Evolutionary conservation across 1,140 invertebrate genomes (phyloP).

Genomic region (Mylabris phalerata): DNA sequence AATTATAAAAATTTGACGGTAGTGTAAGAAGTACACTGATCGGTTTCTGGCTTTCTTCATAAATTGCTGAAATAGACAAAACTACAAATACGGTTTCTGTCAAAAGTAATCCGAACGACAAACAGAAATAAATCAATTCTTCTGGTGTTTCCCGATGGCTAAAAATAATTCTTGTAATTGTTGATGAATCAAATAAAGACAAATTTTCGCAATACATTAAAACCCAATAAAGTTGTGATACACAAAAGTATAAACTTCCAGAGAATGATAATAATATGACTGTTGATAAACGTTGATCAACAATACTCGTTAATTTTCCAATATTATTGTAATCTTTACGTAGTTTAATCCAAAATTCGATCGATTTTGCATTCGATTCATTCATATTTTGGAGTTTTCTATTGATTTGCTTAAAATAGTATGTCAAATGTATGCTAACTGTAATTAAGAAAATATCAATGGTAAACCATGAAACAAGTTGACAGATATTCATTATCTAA

Average conservation of each 20-base stretch:
- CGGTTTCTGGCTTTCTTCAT: constrained; percentile 6
- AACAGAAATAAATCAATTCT: constrained; percentile 3
- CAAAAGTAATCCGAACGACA: constrained; percentile 6
- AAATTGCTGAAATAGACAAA: constrained; percentile 1
- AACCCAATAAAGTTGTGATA: constrained; percentile 6
- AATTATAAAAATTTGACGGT: neutral
- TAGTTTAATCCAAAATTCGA: constrained; percentile 1
- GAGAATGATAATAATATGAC: constrained; percentile 2
- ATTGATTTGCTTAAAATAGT: neutral
- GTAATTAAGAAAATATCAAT: constrained; percentile 3
- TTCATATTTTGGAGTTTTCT: neutral
- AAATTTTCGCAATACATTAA: neutral
- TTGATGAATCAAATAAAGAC: no score
- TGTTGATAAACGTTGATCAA: constrained; percentile 1
- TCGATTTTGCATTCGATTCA: neutral
- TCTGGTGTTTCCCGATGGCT: neutral
- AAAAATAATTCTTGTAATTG: neutral
- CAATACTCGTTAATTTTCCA: neutral
- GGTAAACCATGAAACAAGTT: constrained; percentile 2
- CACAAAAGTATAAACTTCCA: constrained; percentile 2
- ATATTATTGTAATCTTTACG: constrained; percentile 8
- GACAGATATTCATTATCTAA: constrained; percentile 4
- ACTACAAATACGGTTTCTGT: neutral
- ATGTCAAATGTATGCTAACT: neutral
- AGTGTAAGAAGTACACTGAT: constrained; percentile 1